Evolutionary conservation across 2,888 invertebrate genomes (phyloP).

Genomic region (Antitype chi): DNA sequence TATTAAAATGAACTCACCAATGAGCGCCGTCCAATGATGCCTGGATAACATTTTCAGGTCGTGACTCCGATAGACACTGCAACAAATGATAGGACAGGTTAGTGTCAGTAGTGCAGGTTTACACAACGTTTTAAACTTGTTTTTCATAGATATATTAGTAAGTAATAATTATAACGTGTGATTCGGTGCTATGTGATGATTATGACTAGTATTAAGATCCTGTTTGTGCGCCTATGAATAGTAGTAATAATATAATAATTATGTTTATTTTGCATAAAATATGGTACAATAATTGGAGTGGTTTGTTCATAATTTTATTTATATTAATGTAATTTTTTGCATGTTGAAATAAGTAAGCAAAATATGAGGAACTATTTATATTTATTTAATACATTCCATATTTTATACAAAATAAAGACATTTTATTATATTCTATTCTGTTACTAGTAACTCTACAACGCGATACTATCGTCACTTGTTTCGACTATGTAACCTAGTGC

Average conservation of each 20-base stretch:
- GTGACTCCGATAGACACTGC: conserved; percentile 67
- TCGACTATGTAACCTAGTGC: too few relatives aligned
- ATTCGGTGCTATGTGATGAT: neutral
- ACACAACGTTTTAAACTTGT: neutral
- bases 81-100: conserved; percentile 69
- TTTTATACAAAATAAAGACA: too few relatives aligned
- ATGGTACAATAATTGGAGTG: too few relatives aligned
- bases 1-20: conserved; percentile 75
- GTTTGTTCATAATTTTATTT: too few relatives aligned
- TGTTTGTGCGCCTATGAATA: too few relatives aligned
- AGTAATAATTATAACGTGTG: neutral
- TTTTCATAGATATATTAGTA: neutral
- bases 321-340: too few relatives aligned
- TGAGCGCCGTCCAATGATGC: conserved; percentile 75
- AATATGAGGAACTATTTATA: too few relatives aligned
- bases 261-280: too few relatives aligned
- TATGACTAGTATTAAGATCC: neutral
- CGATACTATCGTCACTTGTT: neutral
- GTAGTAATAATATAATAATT: too few relatives aligned
- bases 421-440: neutral
- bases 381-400: too few relatives aligned
- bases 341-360: too few relatives aligned
- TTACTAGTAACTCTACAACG: neutral
- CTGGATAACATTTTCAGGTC: conserved; percentile 75
- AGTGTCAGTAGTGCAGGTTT: conserved; percentile 10